Evolutionary conservation across 2,113 vertebrate genomes (phyloP), one percentile per base, ranked within the genome.

Genomic region (Gambusia affinis): DNA sequence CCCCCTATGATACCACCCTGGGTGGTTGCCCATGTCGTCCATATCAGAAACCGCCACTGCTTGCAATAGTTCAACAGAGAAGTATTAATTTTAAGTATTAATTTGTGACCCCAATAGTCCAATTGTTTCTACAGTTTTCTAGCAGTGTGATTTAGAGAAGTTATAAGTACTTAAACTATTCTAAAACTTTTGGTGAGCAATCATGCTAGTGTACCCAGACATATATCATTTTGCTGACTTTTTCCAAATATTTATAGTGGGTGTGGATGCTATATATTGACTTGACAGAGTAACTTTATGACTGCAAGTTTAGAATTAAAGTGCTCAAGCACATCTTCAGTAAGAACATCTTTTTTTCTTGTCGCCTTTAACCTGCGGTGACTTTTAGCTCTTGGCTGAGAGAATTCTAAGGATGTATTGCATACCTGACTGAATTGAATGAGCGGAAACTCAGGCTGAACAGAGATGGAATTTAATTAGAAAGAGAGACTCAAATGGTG

Each of bases 291-390:
- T 85, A 80, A 33, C 76, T 75, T 80, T 64, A 70, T 72, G 67
- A 83, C 76, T 77, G 75, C 30, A 70, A 70, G 70, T 80, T 71
- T 78, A 65, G 72, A 72, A 79, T 83, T 72, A 68, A 70, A 68
- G 77, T 76, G 44, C 10, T 28, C 51, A 3, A 74, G 62, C 60
- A 57, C 69, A 69, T 78, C 68, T 75, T 69, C 60, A 72, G 64
- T 68, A 75, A 64, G 47, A 64, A 33, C 27, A 31, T 72, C 51
- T 67, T 27, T 27, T 27, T 27, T 27, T 76, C 63, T 62, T 15
- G 63, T 64, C 54, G 11, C 39, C 65, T 73, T 30, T 22, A 33
- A 72, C 66, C 75, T 29, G 60, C 75, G 27, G 33, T n/a, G 51
- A 51, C 35, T 61, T 67, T 65, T 39, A 28, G 24, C 1, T 19